These are phyloP conservation scores for Eurytoma adleriae DNA, from an alignment of 2,888 invertebrate species.

Conservation along the genomic window DNA sequence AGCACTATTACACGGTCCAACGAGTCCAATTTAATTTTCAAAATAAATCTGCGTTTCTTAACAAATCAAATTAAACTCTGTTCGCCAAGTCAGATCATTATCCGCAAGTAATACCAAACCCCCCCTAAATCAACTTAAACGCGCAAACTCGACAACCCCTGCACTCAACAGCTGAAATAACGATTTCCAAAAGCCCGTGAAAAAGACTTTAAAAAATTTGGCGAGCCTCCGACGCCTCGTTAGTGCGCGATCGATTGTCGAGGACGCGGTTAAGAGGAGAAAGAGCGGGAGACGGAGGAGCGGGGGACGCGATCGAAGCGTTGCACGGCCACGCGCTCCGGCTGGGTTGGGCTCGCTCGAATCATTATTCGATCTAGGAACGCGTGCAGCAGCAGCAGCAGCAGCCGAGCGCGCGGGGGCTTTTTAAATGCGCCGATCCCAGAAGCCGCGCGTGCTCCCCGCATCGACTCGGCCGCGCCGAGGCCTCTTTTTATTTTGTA, in stretches of 20 bases:
- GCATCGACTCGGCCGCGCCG: constrained; percentile 22
- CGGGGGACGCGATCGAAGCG: constrained; percentile 3
- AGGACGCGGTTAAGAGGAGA: constrained; percentile 7
- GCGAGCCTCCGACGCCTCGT: constrained; percentile 1
- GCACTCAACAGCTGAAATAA: not conserved
- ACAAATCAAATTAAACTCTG: too few relatives aligned
- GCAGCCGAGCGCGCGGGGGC: constrained; percentile 12
- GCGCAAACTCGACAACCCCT: not conserved
- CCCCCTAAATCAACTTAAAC: too few relatives aligned
- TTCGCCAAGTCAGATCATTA: too few relatives aligned
- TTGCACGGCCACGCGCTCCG: not conserved
- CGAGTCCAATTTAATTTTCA: too few relatives aligned
- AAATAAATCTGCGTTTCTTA: too few relatives aligned
- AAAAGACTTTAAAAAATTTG: not conserved
- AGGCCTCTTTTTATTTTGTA: constrained; percentile 52
- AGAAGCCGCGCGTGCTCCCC: not conserved
- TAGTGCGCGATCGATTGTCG: not conserved
- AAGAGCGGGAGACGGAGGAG: not conserved
- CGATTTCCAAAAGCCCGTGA: not conserved
- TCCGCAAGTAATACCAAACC: too few relatives aligned
- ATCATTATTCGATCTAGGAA: constrained; percentile 57
- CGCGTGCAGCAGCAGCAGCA: constrained; percentile 53
- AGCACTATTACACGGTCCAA: too few relatives aligned
- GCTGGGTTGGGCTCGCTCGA: constrained; percentile 53
- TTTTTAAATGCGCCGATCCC: constrained; percentile 30